phyloP scores from a whole-genome alignment of 2,113 vertebrate species.

The Mastomys coucha region DNA sequence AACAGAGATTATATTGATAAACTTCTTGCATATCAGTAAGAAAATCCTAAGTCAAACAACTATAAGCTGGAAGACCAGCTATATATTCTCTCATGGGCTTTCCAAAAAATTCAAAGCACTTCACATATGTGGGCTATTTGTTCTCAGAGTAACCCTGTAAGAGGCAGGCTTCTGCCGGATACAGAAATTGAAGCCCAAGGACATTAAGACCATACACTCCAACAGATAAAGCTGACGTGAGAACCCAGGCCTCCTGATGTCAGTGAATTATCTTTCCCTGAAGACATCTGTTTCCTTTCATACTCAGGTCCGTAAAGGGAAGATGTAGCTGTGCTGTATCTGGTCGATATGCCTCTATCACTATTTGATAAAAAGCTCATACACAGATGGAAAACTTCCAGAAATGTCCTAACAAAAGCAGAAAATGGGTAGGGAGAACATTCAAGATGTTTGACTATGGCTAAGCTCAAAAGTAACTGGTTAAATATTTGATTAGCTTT shows the following conservation, averaged over 20 bases:
- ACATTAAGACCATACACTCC: slow-evolving; percentile 8
- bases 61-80: neutral
- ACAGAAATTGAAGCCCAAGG: slow-evolving; percentile 23
- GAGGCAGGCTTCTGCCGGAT: neutral
- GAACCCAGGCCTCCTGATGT: neutral
- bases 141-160: neutral
- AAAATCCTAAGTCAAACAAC: neutral
- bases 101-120: slow-evolving; percentile 46
- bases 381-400: neutral
- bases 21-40: neutral
- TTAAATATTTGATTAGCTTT: slow-evolving; percentile 34
- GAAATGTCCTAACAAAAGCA: neutral
- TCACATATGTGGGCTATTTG: neutral
- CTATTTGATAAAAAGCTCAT: neutral
- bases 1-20: neutral
- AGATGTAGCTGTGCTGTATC: neutral
- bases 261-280: neutral
- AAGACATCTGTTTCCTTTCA: slow-evolving; percentile 32
- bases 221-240: neutral
- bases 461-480: slow-evolving; percentile 18
- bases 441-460: neutral
- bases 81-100: slow-evolving; percentile 1
- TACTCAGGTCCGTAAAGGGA: slow-evolving; percentile 11
- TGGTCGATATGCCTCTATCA: neutral
- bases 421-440: neutral